Evolutionary conservation across 2,113 vertebrate species (phyloP), one percentile per base, ranked within the genome.

Genomic region (Aptenodytes patagonicus): DNA sequence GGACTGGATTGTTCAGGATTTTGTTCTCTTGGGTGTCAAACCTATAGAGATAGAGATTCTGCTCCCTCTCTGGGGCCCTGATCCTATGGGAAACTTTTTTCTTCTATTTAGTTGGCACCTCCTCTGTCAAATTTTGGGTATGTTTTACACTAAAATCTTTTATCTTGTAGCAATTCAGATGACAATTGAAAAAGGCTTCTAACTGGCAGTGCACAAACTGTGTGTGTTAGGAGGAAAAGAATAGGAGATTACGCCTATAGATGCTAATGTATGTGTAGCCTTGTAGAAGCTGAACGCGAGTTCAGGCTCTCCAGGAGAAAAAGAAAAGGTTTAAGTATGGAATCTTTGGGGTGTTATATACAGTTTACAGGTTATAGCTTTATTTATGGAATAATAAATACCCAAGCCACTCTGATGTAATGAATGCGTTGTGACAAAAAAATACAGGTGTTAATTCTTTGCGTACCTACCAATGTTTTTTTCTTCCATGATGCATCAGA

Each of bases 211-310:
- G 7, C 2, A 3, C 10, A 46, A 83, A n/a, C 9, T 47, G 3
- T 55, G 1, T 0, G 0, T 25, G 3, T 68, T 72, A 34, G 9
- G 13, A 73, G 22, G 12, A 25, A 54, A 81, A 62, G 46, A 71
- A n/a, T 2, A 51, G 29, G 32, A 47, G 2, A 31, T 64, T 19
- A 26, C 1, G 2, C 2, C 14, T 70, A 5, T 31, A 52, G 42
- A 31, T 77, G 22, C 32, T 42, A 17, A 14, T 17, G 6, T 36
- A 12, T 7, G 2, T 51, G 17, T 66, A 29, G 20, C n/a, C 62
- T 86, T 68, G 32, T 47, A n/a, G 52, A 76, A 75, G 17, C 21
- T 78, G 36, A 87, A 22, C 5, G 3, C 0, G 1, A n/a, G 19
- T 62, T 92, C 22, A 70, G 4, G 4, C 18, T 90, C 5, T 62